A percentile compares a stretch with the other conserved stretches of the same genome.
phyloP scores from a whole-genome alignment of 2,113 vertebrate species.

The Baryphthengus martii region DNA sequence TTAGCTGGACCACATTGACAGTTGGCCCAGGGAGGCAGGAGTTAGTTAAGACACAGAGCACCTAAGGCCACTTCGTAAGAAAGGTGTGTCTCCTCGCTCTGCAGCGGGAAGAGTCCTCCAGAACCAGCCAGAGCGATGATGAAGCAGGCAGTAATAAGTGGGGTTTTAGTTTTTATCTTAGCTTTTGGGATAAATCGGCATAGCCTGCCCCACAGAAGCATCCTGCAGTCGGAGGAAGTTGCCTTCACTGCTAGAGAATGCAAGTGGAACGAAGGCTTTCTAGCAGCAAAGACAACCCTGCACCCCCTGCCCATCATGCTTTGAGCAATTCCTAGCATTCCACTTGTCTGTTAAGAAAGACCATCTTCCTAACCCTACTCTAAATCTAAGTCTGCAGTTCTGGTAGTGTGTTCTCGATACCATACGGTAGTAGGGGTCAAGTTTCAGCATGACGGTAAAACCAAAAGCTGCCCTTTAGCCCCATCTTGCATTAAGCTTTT shows the following conservation, averaged over 20 bases:
- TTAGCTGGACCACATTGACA: not conserved
- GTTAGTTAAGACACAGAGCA: constrained; percentile 49
- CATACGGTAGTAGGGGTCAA: not conserved
- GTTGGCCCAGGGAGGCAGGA: not conserved
- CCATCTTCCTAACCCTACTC: not conserved
- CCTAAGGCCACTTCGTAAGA: constrained; percentile 53
- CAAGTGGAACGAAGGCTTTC: not conserved
- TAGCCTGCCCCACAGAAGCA: not conserved
- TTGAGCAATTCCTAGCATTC: not conserved
- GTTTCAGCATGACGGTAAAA: not conserved
- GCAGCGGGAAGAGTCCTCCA: not conserved
- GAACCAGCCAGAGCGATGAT: not conserved
- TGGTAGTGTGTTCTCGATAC: not conserved
- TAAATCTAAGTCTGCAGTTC: not conserved
- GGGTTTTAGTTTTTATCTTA: not conserved
- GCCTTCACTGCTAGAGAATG: not conserved
- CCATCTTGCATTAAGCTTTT: not conserved
- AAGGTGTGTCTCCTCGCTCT: not conserved
- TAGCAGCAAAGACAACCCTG: not conserved
- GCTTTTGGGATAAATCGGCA: not conserved
- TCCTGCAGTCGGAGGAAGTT: not conserved
- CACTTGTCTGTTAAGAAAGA: not conserved
- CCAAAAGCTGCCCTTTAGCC: not conserved
- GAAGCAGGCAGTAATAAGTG: not conserved
- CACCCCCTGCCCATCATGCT: not conserved